Base-by-base conservation (phyloP, 1,140 invertebrate genomes). In the Hormaphis cornu region DNA sequence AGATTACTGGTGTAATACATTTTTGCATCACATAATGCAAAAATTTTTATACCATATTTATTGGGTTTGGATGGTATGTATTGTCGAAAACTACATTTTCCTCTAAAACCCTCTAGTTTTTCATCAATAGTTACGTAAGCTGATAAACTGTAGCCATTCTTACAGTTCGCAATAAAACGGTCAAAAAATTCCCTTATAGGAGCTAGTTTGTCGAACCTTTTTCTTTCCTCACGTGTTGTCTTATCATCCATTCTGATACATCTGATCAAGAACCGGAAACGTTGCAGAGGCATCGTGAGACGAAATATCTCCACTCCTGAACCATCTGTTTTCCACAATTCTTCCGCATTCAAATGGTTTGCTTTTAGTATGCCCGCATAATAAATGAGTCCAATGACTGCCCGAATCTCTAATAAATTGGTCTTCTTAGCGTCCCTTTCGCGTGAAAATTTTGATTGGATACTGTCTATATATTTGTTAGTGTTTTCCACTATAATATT, bases 1-100 rank as follows among this genome's bases (percentile, higher is more conserved):
- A 75, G 35, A 63, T 76, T 75, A 12, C 10, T 18, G 2, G 73
- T 75, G 63, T 75, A 76, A 71, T 71, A n/a, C 7, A 22, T 46
- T 46, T 46, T 46, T 16, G 16, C n/a, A n/a, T 46, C 42, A 12
- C 12, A 10, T 5, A 46, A n/a, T 46, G 42, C 42, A 46, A 46
- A 46, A 5, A 46, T 46, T 46, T 46, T 46, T 4, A 46, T 8
- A 8, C 42, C 42, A 46, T 46, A 46, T 16, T 46, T 46, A 16
- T 46, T 46, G n/a, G n/a, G n/a, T n/a, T n/a, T n/a, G n/a, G n/a
- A n/a, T n/a, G n/a, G n/a, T 37, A 37, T 8, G 14, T 8, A 6
- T 37, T 37, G 35, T 14, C 14, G 6, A 14, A 46, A 46, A n/a
- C 16, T 46, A 16, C 42, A 46, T 16, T 16, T 46, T 5, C 42